Evolutionary conservation across 2,888 invertebrate species (phyloP).

Genomic region (Seira ritae): DNA sequence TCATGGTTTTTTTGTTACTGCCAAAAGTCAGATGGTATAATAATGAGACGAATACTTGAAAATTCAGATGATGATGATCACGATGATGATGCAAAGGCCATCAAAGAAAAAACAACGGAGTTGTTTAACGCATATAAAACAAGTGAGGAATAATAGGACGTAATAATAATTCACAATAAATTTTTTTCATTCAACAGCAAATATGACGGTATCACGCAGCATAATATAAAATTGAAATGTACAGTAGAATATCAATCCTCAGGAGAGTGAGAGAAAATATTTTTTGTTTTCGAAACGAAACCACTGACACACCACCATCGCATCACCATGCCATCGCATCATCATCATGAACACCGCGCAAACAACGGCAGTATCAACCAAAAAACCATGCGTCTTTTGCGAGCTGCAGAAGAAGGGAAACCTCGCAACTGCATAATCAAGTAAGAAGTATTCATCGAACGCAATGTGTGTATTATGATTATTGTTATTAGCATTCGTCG

Average conservation of each 20-base stretch:
- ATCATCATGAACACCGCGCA: slow-evolving; percentile 20
- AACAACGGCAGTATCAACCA: neutral
- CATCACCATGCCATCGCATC: neutral
- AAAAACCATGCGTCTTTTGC: no score
- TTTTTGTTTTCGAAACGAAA: slow-evolving; percentile 2
- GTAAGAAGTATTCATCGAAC: slow-evolving; percentile 34
- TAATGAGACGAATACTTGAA: slow-evolving; percentile 43
- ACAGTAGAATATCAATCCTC: no score
- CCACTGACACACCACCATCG: neutral
- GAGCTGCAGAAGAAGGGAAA: slow-evolving; percentile 35
- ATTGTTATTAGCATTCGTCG: slow-evolving; percentile 60
- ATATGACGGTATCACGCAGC: no score
- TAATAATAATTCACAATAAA: no score
- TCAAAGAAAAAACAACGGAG: no score
- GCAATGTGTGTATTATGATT: slow-evolving; percentile 52
- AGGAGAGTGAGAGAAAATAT: neutral
- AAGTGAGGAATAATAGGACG: no score
- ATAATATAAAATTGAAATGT: no score
- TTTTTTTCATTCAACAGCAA: no score
- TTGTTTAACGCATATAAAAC: no score
- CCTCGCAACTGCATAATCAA: slow-evolving; percentile 51
- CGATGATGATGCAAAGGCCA: no score
- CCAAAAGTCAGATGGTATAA: slow-evolving; percentile 20
- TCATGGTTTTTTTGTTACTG: neutral
- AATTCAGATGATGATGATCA: slow-evolving; percentile 45